phyloP scores from a whole-genome alignment of 2,888 invertebrate genomes.

The Lasius platythorax region DNA sequence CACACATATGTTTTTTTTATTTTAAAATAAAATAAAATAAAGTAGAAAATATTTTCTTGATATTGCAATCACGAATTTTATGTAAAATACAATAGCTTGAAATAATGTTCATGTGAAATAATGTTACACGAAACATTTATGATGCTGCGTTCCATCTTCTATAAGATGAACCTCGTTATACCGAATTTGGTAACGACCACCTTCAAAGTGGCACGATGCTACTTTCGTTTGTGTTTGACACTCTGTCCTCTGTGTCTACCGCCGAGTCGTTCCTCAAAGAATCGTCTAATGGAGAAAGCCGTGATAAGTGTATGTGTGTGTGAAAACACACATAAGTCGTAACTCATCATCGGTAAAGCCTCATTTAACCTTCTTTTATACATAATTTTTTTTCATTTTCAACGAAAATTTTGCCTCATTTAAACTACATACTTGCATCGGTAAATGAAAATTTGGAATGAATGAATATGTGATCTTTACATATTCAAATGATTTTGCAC shows the following conservation, averaged over 20 bases:
- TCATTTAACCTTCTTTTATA: not conserved
- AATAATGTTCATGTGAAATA: not conserved
- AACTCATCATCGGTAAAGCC: slow-evolving; percentile 39
- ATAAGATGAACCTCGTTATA: slow-evolving; percentile 23
- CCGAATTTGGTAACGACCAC: slow-evolving; percentile 61
- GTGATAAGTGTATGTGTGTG: not conserved
- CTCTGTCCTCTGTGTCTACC: slow-evolving; percentile 20
- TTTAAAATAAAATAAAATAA: not conserved
- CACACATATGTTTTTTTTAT: not conserved
- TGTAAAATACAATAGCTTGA: not conserved
- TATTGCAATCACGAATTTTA: not conserved
- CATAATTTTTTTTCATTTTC: not conserved
- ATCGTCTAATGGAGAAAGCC: slow-evolving; percentile 55
- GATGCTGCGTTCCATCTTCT: not conserved
- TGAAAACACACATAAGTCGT: slow-evolving; percentile 30
- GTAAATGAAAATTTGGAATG: not conserved
- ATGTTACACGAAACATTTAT: not conserved
- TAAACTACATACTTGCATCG: not conserved
- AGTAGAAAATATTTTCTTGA: not conserved
- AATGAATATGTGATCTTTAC: too few relatives aligned
- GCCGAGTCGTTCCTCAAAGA: slow-evolving; percentile 46
- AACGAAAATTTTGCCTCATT: not conserved
- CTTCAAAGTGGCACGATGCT: slow-evolving; percentile 32
- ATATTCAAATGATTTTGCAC: not conserved
- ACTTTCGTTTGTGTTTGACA: slow-evolving; percentile 48